Evolutionary conservation across 30 jellyfish, hydroid and myxozoan genomes (phyloP).

Genomic region (Cassiopea andromeda): DNA sequence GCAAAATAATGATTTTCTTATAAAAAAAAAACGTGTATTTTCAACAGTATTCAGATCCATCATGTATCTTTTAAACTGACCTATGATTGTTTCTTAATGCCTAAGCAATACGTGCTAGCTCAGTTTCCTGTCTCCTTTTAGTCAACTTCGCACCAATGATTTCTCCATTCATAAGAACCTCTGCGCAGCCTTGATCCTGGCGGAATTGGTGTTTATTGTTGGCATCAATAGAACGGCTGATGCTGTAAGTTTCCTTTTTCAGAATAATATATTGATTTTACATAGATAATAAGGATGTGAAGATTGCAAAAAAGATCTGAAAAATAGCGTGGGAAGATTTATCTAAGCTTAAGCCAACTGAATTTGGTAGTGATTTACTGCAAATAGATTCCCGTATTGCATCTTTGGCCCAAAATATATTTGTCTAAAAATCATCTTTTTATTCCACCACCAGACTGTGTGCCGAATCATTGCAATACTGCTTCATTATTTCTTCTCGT

Average conservation of each 20-base stretch:
- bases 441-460: slow-evolving; percentile 62
- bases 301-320: no score
- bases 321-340: no score
- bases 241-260: slow-evolving; percentile 20
- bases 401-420: background rate
- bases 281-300: no score
- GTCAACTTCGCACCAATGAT: slow-evolving; percentile 93
- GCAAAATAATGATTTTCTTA: no score
- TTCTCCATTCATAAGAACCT: slow-evolving; percentile 90
- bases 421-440: background rate
- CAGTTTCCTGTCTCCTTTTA: background rate
- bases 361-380: no score
- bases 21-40: no score
- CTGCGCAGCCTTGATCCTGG: slow-evolving; percentile 77
- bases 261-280: no score
- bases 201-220: slow-evolving; percentile 73
- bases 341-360: no score
- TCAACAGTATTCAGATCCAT: no score
- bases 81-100: background rate
- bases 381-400: background rate
- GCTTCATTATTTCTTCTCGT: slow-evolving; percentile 92
- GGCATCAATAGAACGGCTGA: slow-evolving; percentile 83
- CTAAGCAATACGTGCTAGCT: background rate
- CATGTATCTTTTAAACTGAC: background rate
- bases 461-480: slow-evolving; percentile 93